phyloP scores from a whole-genome alignment of 2,113 vertebrate species.

The Hippocampus guttulatus region DNA sequence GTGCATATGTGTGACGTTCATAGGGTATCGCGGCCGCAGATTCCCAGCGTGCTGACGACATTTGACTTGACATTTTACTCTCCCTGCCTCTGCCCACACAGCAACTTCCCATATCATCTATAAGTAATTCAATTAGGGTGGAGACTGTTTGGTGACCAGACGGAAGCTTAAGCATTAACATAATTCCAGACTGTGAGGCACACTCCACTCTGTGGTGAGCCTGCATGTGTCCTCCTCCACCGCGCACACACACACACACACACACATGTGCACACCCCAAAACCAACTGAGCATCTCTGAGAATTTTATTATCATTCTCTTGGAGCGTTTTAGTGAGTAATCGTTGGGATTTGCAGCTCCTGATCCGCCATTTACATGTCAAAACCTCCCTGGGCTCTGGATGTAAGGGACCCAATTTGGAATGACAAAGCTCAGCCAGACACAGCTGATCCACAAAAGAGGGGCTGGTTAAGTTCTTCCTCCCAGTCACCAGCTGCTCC shows the following conservation, averaged over 20 bases:
- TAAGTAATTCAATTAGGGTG: constrained; percentile 49
- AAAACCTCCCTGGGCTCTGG: constrained; percentile 68
- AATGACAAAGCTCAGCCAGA: constrained; percentile 72
- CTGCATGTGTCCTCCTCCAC: constrained; percentile 18
- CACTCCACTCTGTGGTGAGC: constrained; percentile 54
- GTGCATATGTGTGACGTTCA: background rate
- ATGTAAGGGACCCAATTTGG: constrained; percentile 70
- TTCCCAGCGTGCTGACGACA: background rate
- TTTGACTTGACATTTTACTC: constrained; percentile 15
- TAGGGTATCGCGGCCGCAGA: no score
- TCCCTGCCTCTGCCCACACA: constrained; percentile 17
- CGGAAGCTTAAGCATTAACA: constrained; percentile 58
- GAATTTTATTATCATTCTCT: constrained; percentile 36
- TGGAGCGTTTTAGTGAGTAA: constrained; percentile 59
- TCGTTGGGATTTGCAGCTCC: constrained; percentile 53
- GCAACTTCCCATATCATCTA: constrained; percentile 26
- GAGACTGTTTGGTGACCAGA: constrained; percentile 53
- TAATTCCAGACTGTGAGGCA: constrained; percentile 68
- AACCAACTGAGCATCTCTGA: constrained; percentile 40
- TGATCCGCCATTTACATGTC: constrained; percentile 68
- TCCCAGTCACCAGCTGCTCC: constrained; percentile 75
- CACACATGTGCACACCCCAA: background rate
- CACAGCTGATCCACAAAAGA: constrained; percentile 76
- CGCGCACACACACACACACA: background rate
- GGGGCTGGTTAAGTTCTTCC: constrained; percentile 75